Evolutionary conservation across 2,113 vertebrate genomes (phyloP), one percentile per base, ranked within the genome.

Genomic region (Chaetodon auriga): DNA sequence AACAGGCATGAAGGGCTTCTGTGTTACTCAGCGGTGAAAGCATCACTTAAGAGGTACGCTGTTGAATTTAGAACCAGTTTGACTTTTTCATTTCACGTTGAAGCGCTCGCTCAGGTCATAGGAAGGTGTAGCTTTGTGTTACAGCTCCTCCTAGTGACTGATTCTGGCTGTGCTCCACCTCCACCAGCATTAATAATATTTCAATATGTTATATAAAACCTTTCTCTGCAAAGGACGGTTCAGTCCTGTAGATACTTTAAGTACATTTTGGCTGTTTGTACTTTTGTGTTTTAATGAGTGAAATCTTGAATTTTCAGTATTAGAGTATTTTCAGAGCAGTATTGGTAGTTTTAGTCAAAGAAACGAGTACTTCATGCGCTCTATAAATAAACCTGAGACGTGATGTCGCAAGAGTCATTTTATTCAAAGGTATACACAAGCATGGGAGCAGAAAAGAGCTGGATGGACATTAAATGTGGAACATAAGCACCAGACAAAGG

Each of bases 61-160:
- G 25, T 13, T 16, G 14, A 51, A 71, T 61, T 63, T n/a, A 18
- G 6, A 23, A 55, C 15, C 68, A 23, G 21, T 62, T 57, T 74
- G 45, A 38, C 3, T 16, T n/a, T 46, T 65, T 54, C 45, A 0
- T 14, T 48, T 54, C 41, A 68, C 16, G 3, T 10, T 41, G 0
- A 43, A 57, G 43, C 55, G 0, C 5, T 69, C 12, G 0, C 38
- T 61, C 9, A 45, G 51, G 4, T 58, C 7, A 25, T 11, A 19
- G 0, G 14, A 61, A 46, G 5, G 18, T 62, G 15, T 3, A 73
- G 9, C 0, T 6, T 15, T 55, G 75, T 23, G 5, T 45, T 65
- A 45, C 14, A 73, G 80, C 83, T 0, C 83, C 89, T 23, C 78
- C 85, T 82, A 49, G 78, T 81, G 75, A 18, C 45, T 36, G 49